Conservation (phyloP, 2,888 invertebrate genomes). For the Caenorhabditis doughertyi region DNA sequence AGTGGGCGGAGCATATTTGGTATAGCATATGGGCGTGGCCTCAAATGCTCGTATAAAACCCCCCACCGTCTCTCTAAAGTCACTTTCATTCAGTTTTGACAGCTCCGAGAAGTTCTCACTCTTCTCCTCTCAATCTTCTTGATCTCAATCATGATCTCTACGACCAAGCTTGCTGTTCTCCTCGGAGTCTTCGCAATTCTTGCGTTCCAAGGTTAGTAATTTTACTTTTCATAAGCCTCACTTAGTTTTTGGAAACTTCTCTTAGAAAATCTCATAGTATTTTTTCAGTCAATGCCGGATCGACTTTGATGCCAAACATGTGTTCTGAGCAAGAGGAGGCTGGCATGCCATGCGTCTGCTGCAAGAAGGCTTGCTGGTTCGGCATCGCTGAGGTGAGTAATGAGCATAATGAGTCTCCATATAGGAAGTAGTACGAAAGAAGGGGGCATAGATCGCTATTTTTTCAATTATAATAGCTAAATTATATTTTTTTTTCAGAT, state of each 20-base stretch:
- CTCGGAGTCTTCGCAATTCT: conserved; percentile 1
- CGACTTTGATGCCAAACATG: conserved; percentile 44
- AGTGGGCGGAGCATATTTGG: conserved; percentile 35
- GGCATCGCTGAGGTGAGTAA: conserved; percentile 49
- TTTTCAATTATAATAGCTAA: conserved; percentile 9
- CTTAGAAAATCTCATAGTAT: no score
- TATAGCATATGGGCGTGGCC: conserved; percentile 1
- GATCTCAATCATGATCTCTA: conserved; percentile 11
- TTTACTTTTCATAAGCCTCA: no score
- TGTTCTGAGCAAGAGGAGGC: conserved; percentile 36
- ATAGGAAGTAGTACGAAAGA: conserved; percentile 15
- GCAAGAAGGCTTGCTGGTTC: conserved; percentile 52
- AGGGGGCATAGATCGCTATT: not conserved
- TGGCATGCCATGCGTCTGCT: conserved; percentile 43
- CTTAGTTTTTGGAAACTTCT: no score
- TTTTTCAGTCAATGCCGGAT: conserved; percentile 27
- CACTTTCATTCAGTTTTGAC: not conserved
- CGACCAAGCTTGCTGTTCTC: conserved; percentile 10
- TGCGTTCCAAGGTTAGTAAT: conserved; percentile 16
- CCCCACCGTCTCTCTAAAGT: not conserved
- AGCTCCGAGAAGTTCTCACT: not conserved
- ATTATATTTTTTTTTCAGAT: conserved; percentile 33
- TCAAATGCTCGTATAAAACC: not conserved
- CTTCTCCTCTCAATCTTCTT: not conserved
- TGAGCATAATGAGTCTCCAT: no score